Evolutionary conservation across 2,113 vertebrate genomes (phyloP).

Genomic region (Phrynocephalus versicolor): DNA sequence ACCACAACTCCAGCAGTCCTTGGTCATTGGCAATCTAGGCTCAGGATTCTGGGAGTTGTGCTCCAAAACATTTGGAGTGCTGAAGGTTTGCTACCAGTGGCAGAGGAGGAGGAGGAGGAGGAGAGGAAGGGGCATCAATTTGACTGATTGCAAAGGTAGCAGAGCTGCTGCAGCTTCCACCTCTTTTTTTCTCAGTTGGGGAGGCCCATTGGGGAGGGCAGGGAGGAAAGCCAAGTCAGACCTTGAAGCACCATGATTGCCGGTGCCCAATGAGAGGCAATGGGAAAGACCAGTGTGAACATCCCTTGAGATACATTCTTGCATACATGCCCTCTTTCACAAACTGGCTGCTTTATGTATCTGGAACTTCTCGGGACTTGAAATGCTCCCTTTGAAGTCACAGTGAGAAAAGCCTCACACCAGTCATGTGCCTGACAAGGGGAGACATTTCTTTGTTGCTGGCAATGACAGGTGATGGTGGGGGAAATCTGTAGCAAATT

Average conservation of each 20-base stretch:
- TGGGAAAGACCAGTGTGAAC: neutral
- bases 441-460: neutral
- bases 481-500: neutral
- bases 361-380: neutral
- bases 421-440: neutral
- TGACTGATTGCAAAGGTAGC: neutral
- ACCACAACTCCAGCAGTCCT: no score
- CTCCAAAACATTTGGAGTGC: no score
- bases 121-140: neutral
- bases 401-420: neutral
- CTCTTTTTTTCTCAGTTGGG: no score
- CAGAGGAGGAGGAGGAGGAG: no score
- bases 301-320: neutral
- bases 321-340: neutral
- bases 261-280: no score
- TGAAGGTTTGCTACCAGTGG: no score
- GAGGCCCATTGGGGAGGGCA: no score
- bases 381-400: constrained; percentile 1
- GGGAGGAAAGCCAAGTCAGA: no score
- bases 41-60: no score
- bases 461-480: neutral
- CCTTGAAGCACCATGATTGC: no score
- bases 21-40: no score
- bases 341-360: neutral
- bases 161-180: neutral